These are phyloP conservation scores for Chelonia mydas DNA, from an alignment of 2,797 vertebrate species.

Conservation along the genomic window DNA sequence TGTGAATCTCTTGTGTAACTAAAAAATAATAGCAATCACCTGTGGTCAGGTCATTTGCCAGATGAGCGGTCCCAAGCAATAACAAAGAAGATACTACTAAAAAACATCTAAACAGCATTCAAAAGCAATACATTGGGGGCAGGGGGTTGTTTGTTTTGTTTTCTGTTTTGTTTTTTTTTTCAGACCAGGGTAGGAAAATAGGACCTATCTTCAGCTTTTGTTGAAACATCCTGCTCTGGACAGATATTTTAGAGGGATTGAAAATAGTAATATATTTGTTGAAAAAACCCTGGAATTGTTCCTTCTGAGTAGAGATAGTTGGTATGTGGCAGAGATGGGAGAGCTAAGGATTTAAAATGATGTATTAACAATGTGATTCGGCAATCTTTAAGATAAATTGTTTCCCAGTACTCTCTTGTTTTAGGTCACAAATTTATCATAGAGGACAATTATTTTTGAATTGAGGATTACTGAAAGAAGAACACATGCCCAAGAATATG, in stretches of 20 bases:
- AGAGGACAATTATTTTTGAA: neutral
- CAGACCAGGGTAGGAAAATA: neutral
- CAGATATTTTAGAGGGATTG: conserved; percentile 30
- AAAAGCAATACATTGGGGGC: neutral
- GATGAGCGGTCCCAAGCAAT: neutral
- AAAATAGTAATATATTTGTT: conserved; percentile 24
- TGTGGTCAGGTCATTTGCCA: neutral
- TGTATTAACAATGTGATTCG: neutral
- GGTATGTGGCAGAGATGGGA: neutral
- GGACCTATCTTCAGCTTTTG: neutral
- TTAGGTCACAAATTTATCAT: neutral
- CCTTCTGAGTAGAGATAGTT: neutral
- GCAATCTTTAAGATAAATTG: neutral
- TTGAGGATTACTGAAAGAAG: neutral
- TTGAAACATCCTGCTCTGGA: neutral
- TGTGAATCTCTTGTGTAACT: neutral
- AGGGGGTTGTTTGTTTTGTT: neutral
- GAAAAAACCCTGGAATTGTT: neutral
- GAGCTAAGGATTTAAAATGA: neutral
- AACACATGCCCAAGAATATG: rapidly evolving
- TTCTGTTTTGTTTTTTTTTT: neutral
- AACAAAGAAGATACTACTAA: neutral
- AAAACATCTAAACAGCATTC: neutral
- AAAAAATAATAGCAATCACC: neutral
- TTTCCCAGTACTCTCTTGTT: neutral